These are phyloP conservation scores for Beaufortia kweichowensis DNA, from an alignment of 2,113 vertebrate genomes.

Conservation along the genomic window DNA sequence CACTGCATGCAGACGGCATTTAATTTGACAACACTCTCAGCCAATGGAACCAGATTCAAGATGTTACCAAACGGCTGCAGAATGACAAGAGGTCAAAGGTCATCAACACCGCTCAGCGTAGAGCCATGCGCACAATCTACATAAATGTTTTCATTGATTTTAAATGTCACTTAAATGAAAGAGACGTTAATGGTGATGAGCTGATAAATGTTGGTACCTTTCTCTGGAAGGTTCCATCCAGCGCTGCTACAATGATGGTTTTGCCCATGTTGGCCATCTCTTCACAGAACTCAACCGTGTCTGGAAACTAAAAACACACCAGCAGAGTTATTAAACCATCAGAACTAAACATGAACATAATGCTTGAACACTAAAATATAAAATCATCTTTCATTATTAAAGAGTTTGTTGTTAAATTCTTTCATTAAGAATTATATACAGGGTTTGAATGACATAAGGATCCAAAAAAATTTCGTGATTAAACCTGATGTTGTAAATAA, in stretches of 20 bases:
- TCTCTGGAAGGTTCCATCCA: conserved; percentile 97
- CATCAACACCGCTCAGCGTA: neutral
- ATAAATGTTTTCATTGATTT: too few relatives aligned
- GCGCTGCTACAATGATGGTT: conserved; percentile 89
- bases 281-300: conserved; percentile 90
- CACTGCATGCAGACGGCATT: conserved; percentile 95
- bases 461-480: too few relatives aligned
- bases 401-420: too few relatives aligned
- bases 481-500: too few relatives aligned
- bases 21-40: conserved; percentile 95
- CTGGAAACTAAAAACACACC: conserved; percentile 81
- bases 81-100: conserved; percentile 21
- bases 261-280: conserved; percentile 93
- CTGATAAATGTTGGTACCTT: conserved; percentile 73
- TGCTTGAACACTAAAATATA: too few relatives aligned
- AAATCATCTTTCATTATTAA: neutral
- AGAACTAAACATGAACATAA: too few relatives aligned
- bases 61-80: conserved; percentile 89
- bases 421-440: too few relatives aligned
- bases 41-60: conserved; percentile 88
- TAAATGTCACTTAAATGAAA: too few relatives aligned
- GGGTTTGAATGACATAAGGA: too few relatives aligned
- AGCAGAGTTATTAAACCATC: neutral
- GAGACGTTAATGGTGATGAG: too few relatives aligned
- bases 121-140: too few relatives aligned